Evolutionary conservation across 2,113 vertebrate species (phyloP), one percentile per base, ranked within the genome.

Genomic region (Cryptotis parvus): DNA sequence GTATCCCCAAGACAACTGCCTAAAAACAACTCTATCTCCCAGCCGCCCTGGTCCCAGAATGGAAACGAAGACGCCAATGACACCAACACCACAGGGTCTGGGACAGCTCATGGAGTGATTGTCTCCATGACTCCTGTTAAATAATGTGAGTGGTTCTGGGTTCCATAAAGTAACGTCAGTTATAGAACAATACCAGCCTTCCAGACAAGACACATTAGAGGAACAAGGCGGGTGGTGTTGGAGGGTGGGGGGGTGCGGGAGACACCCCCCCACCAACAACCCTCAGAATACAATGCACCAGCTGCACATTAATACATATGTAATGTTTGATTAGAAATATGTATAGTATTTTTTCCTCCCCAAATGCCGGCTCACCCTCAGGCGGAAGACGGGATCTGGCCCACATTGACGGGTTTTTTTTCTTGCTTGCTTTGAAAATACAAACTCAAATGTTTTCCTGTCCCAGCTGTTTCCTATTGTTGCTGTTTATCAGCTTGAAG

Each of bases 311-410:
- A 98, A 98, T 98, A 98, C 98, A 98, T 98, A 98, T 98, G 97
- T 98, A 98, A 98, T 98, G 98, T 98, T 98, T 98, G 98, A 98
- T 98, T 98, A 98, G 98, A 98, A 98, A 98, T 98, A 98, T 98
- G 98, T 97, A 98, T 98, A 97, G 97, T 97, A 97, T 98, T 98
- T 98, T n/a, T 98, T 97, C 95, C 92, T 94, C 94, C 94, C 95
- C 98, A 95, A 96, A 98, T 97, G 97, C 97, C 97, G 97, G 97
- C 97, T 98, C 98, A 93, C 97, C 97, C 98, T 97, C 97, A 96
- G 97, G 98, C 97, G 97, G 98, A 98, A 98, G 98, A 98, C 97
- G 96, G 96, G 98, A 98, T 97, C 98, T 98, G 98, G 98, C 98
- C 98, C 97, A 66, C 97, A 89, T 96, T 97, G 97, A 97, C 94